phyloP scores from a whole-genome alignment of 2,113 vertebrate genomes.

The Sardina pilchardus region DNA sequence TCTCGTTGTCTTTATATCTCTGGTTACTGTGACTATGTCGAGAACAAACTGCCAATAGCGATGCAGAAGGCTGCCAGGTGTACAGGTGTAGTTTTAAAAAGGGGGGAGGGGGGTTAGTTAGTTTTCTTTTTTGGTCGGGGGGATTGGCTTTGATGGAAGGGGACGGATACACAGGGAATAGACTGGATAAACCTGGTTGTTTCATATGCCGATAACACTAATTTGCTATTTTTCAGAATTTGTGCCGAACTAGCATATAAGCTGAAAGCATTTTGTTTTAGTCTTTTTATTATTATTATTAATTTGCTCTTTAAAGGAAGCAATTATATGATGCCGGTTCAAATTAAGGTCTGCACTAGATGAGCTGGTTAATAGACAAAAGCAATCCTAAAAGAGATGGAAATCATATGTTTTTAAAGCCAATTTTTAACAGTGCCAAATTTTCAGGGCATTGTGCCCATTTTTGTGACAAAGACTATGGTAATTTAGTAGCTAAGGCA shows the following conservation, averaged over 20 bases:
- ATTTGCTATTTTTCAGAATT: background rate
- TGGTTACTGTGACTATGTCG: constrained; percentile 68
- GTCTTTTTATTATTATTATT: background rate
- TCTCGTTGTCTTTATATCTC: constrained; percentile 60
- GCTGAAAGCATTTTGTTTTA: background rate
- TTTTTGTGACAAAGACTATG: background rate
- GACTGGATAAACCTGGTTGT: constrained; percentile 43
- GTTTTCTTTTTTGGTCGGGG: background rate
- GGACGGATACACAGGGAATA: background rate
- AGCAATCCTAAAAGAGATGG: background rate
- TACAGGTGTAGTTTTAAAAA: constrained; percentile 48
- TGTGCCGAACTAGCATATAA: background rate
- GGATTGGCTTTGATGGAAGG: background rate
- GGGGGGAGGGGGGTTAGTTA: constrained; percentile 25
- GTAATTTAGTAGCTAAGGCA: background rate
- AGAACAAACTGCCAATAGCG: constrained; percentile 72
- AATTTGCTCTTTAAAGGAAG: background rate
- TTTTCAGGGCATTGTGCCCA: background rate
- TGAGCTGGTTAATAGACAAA: background rate
- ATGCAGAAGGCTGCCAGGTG: constrained; percentile 60
- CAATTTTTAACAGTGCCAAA: constrained; percentile 4
- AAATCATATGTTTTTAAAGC: background rate
- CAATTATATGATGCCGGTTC: background rate
- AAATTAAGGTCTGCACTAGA: background rate
- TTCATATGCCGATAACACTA: constrained; percentile 45